Base-by-base conservation (phyloP, 2,797 vertebrate species). In the Spizella passerina region DNA sequence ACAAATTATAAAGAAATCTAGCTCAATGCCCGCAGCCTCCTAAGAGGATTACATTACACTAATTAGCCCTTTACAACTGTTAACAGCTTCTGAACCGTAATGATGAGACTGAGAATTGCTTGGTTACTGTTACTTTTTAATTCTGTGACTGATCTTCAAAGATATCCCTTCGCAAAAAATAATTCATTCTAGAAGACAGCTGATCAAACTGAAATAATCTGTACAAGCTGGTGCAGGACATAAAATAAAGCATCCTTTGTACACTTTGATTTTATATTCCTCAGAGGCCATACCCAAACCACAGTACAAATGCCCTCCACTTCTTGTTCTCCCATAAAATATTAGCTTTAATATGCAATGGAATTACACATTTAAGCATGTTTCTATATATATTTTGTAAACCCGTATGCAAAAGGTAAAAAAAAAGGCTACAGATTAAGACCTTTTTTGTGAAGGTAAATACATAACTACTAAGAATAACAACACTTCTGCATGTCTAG, bases 31-130 rank as follows among this genome's bases (percentile, higher is more conserved):
- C 98, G 98, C 93, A 80, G 91, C 96, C 96, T 94, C 93, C 96
- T 99, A 99, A 99, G 98, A 98, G 99, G 98, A 99, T 99, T 99
- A 98, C 41, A 50, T 96, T 97, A 91, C 89, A 96, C 97, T 98
- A 98, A 98, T 98, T 97, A 98, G 97, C 96, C 98, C 97, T 94
- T 96, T 97, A 97, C 94, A 98, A 97, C 96, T 88, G 96, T 96
- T 97, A 98, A 97, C 89, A 96, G 95, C 96, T 75, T 95, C 93
- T 95, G 92, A 92, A 79, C 91, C 88, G 16, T 76, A 95, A 81
- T 86, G 89, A 94, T 93, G 93, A 90, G 86, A 91, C 30, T 61
- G 57, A 71, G 76, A 63, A 88, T 94, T 92, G 85, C 82, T 75
- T 82, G 55, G 82, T 61, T 94, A 85, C 82, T 88, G 71, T 91